Evolutionary conservation across 2,888 invertebrate genomes (phyloP).

Genomic region (Eilema griseolum): DNA sequence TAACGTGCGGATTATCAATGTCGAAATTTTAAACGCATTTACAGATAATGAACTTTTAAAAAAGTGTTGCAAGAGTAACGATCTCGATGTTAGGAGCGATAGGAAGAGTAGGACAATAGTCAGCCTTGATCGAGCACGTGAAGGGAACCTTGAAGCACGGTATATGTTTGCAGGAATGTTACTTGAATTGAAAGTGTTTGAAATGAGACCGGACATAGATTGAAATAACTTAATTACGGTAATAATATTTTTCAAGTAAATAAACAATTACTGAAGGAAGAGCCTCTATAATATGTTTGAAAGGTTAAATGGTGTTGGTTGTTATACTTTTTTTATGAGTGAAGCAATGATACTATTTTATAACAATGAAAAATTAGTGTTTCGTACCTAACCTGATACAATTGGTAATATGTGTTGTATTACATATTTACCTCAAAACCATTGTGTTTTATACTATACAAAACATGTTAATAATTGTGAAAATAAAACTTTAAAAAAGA

Average conservation of each 20-base stretch:
- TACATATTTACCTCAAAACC: background rate
- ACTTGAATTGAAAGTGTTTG: constrained; percentile 32
- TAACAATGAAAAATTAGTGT: background rate
- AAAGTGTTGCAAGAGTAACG: constrained; percentile 22
- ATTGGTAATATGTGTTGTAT: too few species aligned
- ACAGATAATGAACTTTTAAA: constrained; percentile 13
- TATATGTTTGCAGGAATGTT: constrained; percentile 34
- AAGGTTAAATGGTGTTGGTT: background rate
- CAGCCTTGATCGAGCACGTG: constrained; percentile 48
- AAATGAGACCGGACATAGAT: constrained; percentile 18
- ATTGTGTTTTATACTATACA: background rate
- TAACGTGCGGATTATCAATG: constrained; percentile 28
- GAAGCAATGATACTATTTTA: background rate
- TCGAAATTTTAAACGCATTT: constrained; percentile 22
- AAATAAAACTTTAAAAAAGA: too few species aligned
- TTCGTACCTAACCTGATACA: background rate
- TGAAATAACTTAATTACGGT: background rate
- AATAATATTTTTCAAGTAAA: background rate
- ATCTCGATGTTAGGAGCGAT: constrained; percentile 25
- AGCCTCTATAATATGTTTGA: constrained; percentile 5
- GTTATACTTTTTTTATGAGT: too few species aligned
- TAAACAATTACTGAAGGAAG: background rate
- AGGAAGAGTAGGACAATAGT: constrained; percentile 49
- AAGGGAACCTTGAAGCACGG: constrained; percentile 48
- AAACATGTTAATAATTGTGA: background rate